Evolutionary conservation across 1,140 invertebrate species (phyloP).

Genomic region (Trachymyrmex cornetzi): DNA sequence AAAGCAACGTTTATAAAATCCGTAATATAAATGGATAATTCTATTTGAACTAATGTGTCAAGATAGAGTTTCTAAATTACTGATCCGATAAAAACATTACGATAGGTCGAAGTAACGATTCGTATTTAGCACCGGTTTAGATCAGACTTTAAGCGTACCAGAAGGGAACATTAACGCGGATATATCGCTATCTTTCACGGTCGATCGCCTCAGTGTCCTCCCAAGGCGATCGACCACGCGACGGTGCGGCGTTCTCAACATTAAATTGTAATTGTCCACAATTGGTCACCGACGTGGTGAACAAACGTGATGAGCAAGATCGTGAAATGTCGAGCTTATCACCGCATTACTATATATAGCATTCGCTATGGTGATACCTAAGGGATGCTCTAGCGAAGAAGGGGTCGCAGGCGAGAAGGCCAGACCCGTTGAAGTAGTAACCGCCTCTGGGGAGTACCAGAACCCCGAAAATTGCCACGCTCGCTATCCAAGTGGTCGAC

Average conservation of each 20-base stretch:
- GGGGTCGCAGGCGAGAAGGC: conserved; percentile 94
- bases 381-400: conserved; percentile 92
- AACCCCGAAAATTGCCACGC: conserved; percentile 92
- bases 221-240: conserved; percentile 3
- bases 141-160: background rate
- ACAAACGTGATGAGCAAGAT: conserved; percentile 19
- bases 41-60: background rate
- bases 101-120: background rate
- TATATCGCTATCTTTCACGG: conserved; percentile 52
- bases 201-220: conserved; percentile 16
- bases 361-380: conserved; percentile 83
- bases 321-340: conserved; percentile 44
- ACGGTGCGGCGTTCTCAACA: background rate
- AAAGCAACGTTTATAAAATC: background rate
- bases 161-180: conserved; percentile 11
- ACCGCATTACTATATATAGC: no score
- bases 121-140: conserved; percentile 31
- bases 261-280: conserved; percentile 50
- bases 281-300: conserved; percentile 27
- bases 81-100: conserved; percentile 1
- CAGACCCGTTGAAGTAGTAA: conserved; percentile 95
- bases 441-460: conserved; percentile 93
- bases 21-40: background rate
- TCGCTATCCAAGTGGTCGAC: conserved; percentile 93
- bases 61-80: background rate